These are phyloP conservation scores for Euwallacea fornicatus DNA, from an alignment of 1,140 invertebrate species.

Conservation along the genomic window DNA sequence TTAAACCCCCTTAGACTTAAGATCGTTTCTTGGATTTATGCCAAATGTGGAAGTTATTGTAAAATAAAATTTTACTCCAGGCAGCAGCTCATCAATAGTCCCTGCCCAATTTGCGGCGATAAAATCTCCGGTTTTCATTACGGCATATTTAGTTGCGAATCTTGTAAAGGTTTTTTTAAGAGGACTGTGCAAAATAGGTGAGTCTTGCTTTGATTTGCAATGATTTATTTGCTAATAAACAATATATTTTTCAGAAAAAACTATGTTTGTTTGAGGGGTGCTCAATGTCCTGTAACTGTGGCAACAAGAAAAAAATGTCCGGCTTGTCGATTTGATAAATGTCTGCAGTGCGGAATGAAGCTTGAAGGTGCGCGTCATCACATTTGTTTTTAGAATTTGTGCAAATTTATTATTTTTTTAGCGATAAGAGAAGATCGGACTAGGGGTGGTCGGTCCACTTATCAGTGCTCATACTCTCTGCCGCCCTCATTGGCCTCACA, in stretches of 20 bases:
- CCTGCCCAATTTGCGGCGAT: conserved; percentile 93
- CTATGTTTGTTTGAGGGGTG: conserved; percentile 90
- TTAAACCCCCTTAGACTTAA: no score
- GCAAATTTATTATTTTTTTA: conserved; percentile 50
- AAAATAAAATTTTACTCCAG: not conserved
- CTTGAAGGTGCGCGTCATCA: conserved; percentile 71
- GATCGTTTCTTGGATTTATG: no score
- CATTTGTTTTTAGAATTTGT: not conserved
- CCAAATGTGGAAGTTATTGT: no score
- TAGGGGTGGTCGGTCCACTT: conserved; percentile 91
- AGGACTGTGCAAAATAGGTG: conserved; percentile 88
- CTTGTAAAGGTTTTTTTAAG: conserved; percentile 98
- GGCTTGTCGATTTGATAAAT: conserved; percentile 96
- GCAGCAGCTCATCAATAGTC: conserved; percentile 63
- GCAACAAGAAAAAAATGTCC: conserved; percentile 95
- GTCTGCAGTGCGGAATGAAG: conserved; percentile 95
- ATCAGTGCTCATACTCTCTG: conserved; percentile 88
- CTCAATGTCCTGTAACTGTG: conserved; percentile 87
- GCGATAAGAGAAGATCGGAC: conserved; percentile 94
- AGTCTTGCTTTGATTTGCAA: not conserved
- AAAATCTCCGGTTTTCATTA: conserved; percentile 95
- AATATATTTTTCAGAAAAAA: conserved; percentile 70
- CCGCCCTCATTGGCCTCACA: conserved; percentile 67
- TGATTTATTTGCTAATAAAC: not conserved
- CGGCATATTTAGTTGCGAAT: conserved; percentile 96